phyloP scores from a whole-genome alignment of 2,888 invertebrate genomes.

The Lepidochrysops patricia region DNA sequence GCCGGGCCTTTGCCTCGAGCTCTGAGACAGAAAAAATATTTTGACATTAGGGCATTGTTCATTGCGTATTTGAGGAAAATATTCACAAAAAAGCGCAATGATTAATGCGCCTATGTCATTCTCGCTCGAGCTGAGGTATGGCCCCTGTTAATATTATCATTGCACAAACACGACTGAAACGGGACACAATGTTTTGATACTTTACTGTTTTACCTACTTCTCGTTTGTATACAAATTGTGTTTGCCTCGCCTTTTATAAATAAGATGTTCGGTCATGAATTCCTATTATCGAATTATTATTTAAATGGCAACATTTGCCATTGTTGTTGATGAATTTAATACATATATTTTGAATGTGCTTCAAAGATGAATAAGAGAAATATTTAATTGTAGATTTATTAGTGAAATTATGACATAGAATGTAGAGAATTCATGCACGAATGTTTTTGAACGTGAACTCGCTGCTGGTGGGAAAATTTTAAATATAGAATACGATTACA shows the following conservation, averaged over 20 bases:
- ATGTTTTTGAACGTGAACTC: constrained; percentile 22
- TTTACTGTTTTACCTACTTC: constrained; percentile 64
- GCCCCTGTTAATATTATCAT: constrained; percentile 47
- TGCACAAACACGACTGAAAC: constrained; percentile 72
- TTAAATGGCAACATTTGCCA: constrained; percentile 16
- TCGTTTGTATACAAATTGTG: constrained; percentile 49
- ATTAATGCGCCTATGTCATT: background rate
- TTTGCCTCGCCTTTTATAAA: constrained; percentile 53
- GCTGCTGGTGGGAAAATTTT: background rate
- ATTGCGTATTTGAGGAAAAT: background rate
- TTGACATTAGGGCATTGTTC: background rate
- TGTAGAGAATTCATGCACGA: constrained; percentile 47
- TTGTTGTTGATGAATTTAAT: constrained; percentile 8
- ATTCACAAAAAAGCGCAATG: background rate
- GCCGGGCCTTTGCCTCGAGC: constrained; percentile 27
- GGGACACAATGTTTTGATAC: constrained; percentile 73
- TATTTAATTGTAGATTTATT: constrained; percentile 25
- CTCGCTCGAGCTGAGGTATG: background rate
- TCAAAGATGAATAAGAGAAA: constrained; percentile 22
- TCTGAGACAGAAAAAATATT: background rate
- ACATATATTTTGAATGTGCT: constrained; percentile 23
- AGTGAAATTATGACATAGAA: constrained; percentile 13
- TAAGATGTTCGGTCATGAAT: constrained; percentile 49
- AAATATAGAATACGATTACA: background rate
- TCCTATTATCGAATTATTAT: constrained; percentile 31